A percentile compares a stretch with the other conserved stretches of the same genome.
Evolutionary conservation across 2,113 vertebrate species (phyloP).

Genomic region (Brachyhypopomus occidentalis): DNA sequence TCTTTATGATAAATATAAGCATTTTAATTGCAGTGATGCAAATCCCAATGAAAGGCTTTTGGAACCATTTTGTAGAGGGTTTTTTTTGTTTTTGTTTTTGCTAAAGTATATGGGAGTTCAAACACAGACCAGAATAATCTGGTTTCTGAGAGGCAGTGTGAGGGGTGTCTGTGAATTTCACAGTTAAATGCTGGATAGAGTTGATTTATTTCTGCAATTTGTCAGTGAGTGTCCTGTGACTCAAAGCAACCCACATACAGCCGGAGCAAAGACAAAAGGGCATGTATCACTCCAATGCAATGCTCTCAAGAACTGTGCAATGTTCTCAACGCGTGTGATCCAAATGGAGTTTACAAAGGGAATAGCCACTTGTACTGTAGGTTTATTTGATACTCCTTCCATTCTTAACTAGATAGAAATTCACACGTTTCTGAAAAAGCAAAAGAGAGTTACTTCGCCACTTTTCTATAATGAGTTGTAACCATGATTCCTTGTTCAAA

Average conservation of each 20-base stretch:
- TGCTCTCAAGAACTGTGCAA: constrained; percentile 26
- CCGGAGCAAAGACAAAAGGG: constrained; percentile 56
- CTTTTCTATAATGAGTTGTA: constrained; percentile 34
- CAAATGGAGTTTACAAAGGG: background rate
- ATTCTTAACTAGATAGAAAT: constrained; percentile 28
- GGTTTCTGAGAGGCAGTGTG: constrained; percentile 44
- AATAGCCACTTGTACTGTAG: background rate
- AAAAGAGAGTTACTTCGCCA: constrained; percentile 18
- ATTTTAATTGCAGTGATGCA: constrained; percentile 48
- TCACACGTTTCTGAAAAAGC: background rate
- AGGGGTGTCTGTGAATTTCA: constrained; percentile 54
- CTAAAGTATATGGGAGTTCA: constrained; percentile 44
- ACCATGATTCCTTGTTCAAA: constrained; percentile 40
- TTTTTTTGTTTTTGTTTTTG: constrained; percentile 43
- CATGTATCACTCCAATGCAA: constrained; percentile 43
- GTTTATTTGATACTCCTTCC: background rate
- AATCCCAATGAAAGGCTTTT: constrained; percentile 37
- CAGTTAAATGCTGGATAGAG: constrained; percentile 53
- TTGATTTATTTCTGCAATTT: constrained; percentile 58
- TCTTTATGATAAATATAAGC: constrained; percentile 51
- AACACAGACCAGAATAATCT: constrained; percentile 45
- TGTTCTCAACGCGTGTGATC: background rate
- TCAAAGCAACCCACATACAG: constrained; percentile 55
- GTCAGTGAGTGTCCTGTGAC: constrained; percentile 48
- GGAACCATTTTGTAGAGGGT: constrained; percentile 4